Evolutionary conservation across 1,140 invertebrate genomes (phyloP).

Genomic region (Apocrypta bakeri): DNA sequence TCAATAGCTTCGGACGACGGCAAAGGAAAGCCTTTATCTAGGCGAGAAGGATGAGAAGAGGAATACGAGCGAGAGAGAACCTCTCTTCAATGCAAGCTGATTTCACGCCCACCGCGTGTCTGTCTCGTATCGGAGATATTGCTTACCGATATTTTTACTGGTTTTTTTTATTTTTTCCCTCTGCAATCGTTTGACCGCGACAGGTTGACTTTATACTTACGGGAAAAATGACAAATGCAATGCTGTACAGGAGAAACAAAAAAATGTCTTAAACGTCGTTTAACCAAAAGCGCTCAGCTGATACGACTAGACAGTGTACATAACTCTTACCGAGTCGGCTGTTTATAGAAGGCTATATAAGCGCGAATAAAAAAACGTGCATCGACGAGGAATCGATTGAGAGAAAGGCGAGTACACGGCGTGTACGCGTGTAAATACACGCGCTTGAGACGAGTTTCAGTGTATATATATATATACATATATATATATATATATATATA

Average conservation of each 20-base stretch:
- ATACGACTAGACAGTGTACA: slow-evolving; percentile 45
- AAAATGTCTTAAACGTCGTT: too few species aligned
- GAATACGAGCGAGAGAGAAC: too few species aligned
- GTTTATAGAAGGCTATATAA: too few species aligned
- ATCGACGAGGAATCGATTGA: neutral
- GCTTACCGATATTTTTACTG: neutral
- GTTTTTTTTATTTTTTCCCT: neutral
- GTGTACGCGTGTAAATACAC: neutral
- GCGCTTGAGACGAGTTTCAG: neutral
- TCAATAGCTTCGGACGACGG: neutral
- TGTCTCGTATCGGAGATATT: neutral
- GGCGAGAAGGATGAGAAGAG: neutral
- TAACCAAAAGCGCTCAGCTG: too few species aligned
- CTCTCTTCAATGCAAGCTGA: neutral
- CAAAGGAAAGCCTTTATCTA: neutral
- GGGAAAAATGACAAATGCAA: neutral
- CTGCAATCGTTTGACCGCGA: too few species aligned
- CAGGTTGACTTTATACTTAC: neutral
- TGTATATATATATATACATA: neutral
- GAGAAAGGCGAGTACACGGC: neutral
- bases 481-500: too few species aligned
- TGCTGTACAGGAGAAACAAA: too few species aligned
- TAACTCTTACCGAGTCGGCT: neutral
- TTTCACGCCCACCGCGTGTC: slow-evolving; percentile 3
- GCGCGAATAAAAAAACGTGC: neutral